These are phyloP conservation scores for Magallana ariakensis DNA, from an alignment of 1,140 invertebrate genomes.

Conservation along the genomic window DNA sequence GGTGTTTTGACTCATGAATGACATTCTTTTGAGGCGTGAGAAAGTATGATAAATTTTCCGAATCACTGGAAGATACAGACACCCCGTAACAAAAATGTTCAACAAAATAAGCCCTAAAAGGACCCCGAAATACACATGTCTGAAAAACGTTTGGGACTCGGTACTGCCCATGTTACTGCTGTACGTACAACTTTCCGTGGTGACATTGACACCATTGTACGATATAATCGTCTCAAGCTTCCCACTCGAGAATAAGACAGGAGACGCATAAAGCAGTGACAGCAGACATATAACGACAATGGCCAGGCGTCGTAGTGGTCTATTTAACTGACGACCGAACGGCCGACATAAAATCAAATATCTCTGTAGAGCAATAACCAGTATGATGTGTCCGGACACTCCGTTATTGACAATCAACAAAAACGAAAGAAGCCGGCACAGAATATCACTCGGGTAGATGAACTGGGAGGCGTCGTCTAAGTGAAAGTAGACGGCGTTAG, in stretches of 20 bases:
- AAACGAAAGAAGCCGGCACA: slow-evolving; percentile 22
- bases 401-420: slow-evolving; percentile 16
- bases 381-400: slow-evolving; percentile 9
- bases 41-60: slow-evolving; percentile 12
- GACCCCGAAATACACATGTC: slow-evolving; percentile 1
- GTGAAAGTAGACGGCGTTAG: slow-evolving; percentile 7
- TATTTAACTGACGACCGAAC: not conserved
- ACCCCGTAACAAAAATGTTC: not conserved
- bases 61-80: not conserved
- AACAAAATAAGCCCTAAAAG: slow-evolving; percentile 7
- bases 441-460: slow-evolving; percentile 21
- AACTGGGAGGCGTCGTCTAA: not conserved
- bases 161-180: not conserved
- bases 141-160: not conserved
- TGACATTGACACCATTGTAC: not conserved
- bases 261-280: not conserved
- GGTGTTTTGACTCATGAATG: not conserved
- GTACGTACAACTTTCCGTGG: not conserved
- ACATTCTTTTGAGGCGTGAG: slow-evolving; percentile 4
- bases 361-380: not conserved
- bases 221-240: not conserved
- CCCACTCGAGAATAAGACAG: not conserved
- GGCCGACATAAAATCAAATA: slow-evolving; percentile 16
- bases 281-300: slow-evolving; percentile 9
- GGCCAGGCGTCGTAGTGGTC: not conserved